These are phyloP conservation scores for Sclerodermus sp. DNA, from an alignment of 2,888 invertebrate species.

Conservation along the genomic window DNA sequence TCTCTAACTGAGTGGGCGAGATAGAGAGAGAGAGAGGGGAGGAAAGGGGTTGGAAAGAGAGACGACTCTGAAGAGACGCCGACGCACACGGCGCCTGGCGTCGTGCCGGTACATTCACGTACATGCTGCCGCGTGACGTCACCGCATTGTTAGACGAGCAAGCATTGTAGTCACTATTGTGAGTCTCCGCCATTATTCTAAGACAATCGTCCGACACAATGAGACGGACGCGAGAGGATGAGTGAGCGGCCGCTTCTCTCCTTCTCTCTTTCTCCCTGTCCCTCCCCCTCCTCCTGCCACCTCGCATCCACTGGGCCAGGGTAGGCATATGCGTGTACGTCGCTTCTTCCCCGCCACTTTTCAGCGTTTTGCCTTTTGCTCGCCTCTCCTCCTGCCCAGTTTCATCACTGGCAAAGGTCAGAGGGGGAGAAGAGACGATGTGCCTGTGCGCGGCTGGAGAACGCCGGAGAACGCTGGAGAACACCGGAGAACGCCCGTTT, in stretches of 20 bases:
- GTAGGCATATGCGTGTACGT: too few relatives aligned
- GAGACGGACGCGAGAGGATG: constrained; percentile 53
- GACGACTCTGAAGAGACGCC: constrained; percentile 32
- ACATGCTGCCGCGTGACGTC: constrained; percentile 53
- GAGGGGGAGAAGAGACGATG: background rate
- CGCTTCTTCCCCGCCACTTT: background rate
- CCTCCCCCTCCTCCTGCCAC: constrained; percentile 1
- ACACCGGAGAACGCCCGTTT: too few relatives aligned
- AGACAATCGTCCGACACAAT: constrained; percentile 59
- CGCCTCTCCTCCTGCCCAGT: background rate
- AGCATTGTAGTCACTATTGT: constrained; percentile 59
- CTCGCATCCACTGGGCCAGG: background rate
- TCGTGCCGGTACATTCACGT: constrained; percentile 51
- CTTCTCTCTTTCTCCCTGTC: constrained; percentile 14
- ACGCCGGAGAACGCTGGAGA: too few relatives aligned
- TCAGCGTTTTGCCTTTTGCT: background rate
- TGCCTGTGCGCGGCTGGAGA: background rate
- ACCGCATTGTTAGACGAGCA: constrained; percentile 58
- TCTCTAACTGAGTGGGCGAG: constrained; percentile 12
- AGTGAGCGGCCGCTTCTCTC: constrained; percentile 34
- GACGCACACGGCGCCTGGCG: constrained; percentile 42
- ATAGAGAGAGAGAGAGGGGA: constrained; percentile 20
- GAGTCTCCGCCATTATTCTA: constrained; percentile 59
- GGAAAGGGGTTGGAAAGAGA: constrained; percentile 17
- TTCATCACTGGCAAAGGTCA: background rate